Conservation (phyloP, 2,797 vertebrate genomes). For the Chaenodraco wilsoni region DNA sequence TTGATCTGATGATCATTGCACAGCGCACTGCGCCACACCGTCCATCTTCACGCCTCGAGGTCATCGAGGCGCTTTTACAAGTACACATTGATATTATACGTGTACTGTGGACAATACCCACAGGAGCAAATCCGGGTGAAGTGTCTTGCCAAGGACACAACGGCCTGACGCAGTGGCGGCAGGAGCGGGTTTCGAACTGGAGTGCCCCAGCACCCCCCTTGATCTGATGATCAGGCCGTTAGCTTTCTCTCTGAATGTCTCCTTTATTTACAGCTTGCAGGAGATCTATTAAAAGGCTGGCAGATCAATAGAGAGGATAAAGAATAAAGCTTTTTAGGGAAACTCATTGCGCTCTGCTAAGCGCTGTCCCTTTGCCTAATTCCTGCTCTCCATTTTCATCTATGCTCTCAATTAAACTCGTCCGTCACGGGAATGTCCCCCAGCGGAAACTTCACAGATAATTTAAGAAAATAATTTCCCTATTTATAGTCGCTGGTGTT, state of each 20-base stretch:
- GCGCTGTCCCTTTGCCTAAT: conserved; percentile 24
- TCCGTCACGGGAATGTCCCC: conserved; percentile 25
- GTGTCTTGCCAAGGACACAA: too few species aligned
- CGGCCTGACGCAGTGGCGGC: too few species aligned
- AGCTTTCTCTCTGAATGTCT: background rate
- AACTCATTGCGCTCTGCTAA: conserved; percentile 27
- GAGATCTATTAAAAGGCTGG: conserved; percentile 62
- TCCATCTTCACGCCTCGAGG: too few species aligned
- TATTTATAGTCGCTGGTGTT: conserved; percentile 57
- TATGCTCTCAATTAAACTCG: conserved; percentile 70
- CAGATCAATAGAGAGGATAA: conserved; percentile 58
- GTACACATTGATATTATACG: too few species aligned
- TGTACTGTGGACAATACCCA: too few species aligned
- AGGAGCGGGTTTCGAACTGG: too few species aligned
- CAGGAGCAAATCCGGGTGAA: too few species aligned
- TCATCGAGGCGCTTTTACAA: too few species aligned
- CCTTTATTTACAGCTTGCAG: conserved; percentile 5
- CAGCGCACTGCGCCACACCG: too few species aligned
- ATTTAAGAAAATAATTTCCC: conserved; percentile 55
- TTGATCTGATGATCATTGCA: too few species aligned
- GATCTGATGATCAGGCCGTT: background rate
- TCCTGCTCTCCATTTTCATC: conserved; percentile 52
- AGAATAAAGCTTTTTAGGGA: conserved; percentile 51
- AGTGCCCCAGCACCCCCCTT: too few species aligned
- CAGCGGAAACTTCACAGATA: conserved; percentile 42